Base-by-base conservation (phyloP, 2,797 vertebrate genomes). In the Adrianichthys oophorus region DNA sequence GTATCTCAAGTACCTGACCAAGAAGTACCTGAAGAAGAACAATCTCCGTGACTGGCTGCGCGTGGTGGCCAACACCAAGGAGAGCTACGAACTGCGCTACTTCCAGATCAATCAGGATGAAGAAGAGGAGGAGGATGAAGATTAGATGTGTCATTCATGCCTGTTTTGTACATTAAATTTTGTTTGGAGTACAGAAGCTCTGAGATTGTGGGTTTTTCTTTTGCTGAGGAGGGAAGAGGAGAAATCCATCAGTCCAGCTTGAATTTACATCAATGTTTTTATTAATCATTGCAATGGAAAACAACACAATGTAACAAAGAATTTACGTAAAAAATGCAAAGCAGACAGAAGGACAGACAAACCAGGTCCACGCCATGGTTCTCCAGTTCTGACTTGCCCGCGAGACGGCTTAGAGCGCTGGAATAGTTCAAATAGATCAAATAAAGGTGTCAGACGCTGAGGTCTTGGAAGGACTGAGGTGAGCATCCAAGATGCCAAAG, bases 101-200 rank as follows among this genome's bases (percentile, higher is more conserved):
- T 96, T 96, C 94, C 95, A 97, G 93, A 97, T 97, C 63, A 96
- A 97, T 79, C 95, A 97, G 85, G 95, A 95, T 0, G 95, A 97
- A 61, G 95, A 96, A 76, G 95, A 97, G 65, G 95, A 97, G 2
- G 95, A 82, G 7, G 79, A 97, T 0, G 96, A 98, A 70, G 96
- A 97, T 92, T 97, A 91, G 93, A 52, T 32, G 50, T 29, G 58
- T 40, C 48, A 29, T 62, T 29, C 26, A 7, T 6, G 32, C 42
- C n/a, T 23, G 10, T 46, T 52, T 68, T 62, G 48, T 68, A 37
- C 53, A 52, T 68, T 68, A 68, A 68, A 68, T 59, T 50, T 52
- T 61, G 65, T 61, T 68, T 52, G 56, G 47, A 56, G 16, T 46
- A 61, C 65, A 40, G 15, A 42, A 18, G 0, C n/a, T 17, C n/a